These are phyloP conservation scores for Acanthosepion pharaonis DNA, from an alignment of 2,888 invertebrate genomes.

Conservation along the genomic window DNA sequence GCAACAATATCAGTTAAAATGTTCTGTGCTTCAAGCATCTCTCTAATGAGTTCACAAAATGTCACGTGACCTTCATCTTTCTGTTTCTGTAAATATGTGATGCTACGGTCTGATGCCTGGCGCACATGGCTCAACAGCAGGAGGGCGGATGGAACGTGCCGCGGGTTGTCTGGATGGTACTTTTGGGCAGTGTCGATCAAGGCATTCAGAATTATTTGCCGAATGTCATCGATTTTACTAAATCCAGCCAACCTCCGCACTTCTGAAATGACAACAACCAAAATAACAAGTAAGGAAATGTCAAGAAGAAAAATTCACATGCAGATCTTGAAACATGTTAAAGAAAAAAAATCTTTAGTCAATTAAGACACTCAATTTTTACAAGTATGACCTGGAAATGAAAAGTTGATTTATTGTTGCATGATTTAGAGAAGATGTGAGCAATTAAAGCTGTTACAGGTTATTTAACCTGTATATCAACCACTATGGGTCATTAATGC, in stretches of 20 bases:
- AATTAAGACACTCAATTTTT: no score
- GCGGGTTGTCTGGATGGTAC: constrained; percentile 64
- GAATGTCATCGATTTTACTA: constrained; percentile 65
- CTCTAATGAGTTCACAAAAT: constrained; percentile 68
- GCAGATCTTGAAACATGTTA: neutral
- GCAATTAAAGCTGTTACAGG: no score
- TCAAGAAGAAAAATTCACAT: neutral
- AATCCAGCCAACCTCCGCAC: constrained; percentile 65
- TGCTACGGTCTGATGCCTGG: constrained; percentile 67
- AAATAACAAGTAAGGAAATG: neutral
- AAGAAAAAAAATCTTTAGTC: neutral
- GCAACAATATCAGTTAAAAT: constrained; percentile 51
- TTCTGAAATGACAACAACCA: constrained; percentile 57
- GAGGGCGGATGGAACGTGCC: constrained; percentile 66
- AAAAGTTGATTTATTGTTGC: neutral
- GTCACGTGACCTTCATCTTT: constrained; percentile 66
- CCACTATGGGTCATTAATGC: no score
- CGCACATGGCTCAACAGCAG: constrained; percentile 68
- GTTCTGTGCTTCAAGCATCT: constrained; percentile 68
- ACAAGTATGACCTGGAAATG: no score
- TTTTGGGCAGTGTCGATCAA: constrained; percentile 66
- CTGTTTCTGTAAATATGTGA: constrained; percentile 65
- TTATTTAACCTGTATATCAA: no score
- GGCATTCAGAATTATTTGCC: constrained; percentile 64
- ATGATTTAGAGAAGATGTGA: neutral